phyloP scores from a whole-genome alignment of 2,113 vertebrate genomes.

The Lasiurus cinereus region DNA sequence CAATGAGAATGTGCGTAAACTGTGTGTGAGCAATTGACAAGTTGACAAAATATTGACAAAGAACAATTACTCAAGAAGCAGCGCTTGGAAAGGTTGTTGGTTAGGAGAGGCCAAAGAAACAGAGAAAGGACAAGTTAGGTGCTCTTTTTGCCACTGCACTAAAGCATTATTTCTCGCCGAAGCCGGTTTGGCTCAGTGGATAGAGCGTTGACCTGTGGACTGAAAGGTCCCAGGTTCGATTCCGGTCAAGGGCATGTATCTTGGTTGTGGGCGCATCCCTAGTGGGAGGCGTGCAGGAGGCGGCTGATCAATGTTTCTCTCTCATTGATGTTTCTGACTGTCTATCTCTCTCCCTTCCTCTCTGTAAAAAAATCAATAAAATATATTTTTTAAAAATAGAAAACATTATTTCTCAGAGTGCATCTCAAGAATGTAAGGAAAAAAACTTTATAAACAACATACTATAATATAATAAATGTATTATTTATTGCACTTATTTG shows the following conservation, averaged over 20 bases:
- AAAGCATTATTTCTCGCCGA: neutral
- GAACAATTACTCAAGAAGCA: conserved; percentile 44
- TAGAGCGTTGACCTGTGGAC: no score
- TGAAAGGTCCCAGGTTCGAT: no score
- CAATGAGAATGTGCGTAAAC: conserved; percentile 49
- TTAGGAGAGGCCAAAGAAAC: neutral
- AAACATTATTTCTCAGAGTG: neutral
- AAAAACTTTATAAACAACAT: neutral
- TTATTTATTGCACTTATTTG: neutral
- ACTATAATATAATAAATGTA: neutral
- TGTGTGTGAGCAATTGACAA: conserved; percentile 45
- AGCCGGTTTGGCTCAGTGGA: no score
- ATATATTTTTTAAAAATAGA: no score
- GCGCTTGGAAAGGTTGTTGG: neutral
- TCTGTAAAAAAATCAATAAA: no score
- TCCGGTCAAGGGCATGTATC: no score
- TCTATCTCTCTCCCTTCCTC: no score
- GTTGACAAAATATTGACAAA: conserved; percentile 54
- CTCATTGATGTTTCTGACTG: no score
- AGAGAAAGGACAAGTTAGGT: neutral
- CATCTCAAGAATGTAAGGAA: neutral
- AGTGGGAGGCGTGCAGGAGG: no score
- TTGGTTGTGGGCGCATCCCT: no score
- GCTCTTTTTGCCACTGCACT: neutral
- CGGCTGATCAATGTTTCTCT: no score